Percentiles rank a stretch among this genome's conserved stretches.
Evolutionary conservation across 2,888 invertebrate species (phyloP).

Genomic region (Lysandra bellargus): DNA sequence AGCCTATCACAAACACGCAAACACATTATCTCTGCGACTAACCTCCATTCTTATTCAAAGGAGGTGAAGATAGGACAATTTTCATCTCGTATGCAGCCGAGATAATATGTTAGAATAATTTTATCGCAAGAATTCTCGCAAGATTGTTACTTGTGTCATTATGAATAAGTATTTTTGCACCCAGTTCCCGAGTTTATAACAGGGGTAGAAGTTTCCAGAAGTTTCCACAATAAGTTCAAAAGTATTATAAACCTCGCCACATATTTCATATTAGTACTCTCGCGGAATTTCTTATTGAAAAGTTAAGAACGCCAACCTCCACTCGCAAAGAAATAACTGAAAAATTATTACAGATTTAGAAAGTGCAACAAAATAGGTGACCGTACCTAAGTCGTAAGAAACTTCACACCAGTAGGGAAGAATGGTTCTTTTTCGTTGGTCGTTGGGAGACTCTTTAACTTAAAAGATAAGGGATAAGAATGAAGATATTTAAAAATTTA

Average conservation of each 20-base stretch:
- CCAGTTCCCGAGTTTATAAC: not conserved
- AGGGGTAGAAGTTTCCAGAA: not conserved
- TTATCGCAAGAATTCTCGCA: not conserved
- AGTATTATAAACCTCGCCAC: conserved; percentile 3
- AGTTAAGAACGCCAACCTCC: not conserved
- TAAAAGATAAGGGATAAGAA: no score
- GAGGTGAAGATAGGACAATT: not conserved
- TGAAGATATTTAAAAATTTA: no score
- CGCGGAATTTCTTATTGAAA: conserved; percentile 1
- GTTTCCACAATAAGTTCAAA: conserved; percentile 1
- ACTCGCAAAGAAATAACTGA: not conserved
- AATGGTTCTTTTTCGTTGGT: no score
- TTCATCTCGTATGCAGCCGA: conserved; percentile 2
- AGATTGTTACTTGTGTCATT: conserved; percentile 5
- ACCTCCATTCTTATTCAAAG: not conserved
- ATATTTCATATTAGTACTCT: not conserved
- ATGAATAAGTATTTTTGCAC: conserved; percentile 1
- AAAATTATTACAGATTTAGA: not conserved
- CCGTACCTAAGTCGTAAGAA: no score
- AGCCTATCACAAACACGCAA: not conserved
- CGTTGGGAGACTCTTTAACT: no score
- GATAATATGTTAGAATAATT: conserved; percentile 1
- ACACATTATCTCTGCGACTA: not conserved
- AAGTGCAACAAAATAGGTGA: no score
- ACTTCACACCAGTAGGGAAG: no score